phyloP scores from a whole-genome alignment of 2,113 vertebrate species.

The Sula dactylatra region DNA sequence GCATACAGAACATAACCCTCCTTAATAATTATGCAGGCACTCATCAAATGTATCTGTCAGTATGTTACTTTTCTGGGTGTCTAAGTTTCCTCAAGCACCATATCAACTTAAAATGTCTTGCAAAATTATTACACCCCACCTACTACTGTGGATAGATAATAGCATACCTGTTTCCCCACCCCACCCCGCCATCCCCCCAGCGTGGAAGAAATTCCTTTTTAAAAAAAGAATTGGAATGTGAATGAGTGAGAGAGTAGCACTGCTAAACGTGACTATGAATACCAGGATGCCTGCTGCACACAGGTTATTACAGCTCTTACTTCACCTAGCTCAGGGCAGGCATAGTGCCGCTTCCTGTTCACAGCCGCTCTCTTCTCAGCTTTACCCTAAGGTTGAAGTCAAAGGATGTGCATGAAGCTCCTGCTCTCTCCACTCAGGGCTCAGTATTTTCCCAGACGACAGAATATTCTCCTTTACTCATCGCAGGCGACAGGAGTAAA shows the following conservation, averaged over 20 bases:
- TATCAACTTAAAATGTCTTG: background rate
- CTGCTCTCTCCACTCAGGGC: background rate
- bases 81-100: background rate
- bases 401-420: fast-evolving
- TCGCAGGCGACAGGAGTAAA: background rate
- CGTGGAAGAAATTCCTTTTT: background rate
- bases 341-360: background rate
- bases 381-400: background rate
- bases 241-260: background rate
- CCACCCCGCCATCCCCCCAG: background rate
- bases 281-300: background rate
- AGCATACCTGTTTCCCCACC: background rate
- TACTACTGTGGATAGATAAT: background rate
- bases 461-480: background rate
- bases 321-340: background rate
- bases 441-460: background rate
- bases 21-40: background rate
- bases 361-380: background rate
- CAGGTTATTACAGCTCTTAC: background rate
- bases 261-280: background rate
- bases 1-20: background rate
- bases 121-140: background rate
- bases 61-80: background rate
- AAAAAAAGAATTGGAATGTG: background rate
- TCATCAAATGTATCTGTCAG: background rate